Evolutionary conservation across 2,113 vertebrate genomes (phyloP).

Genomic region (Hemichromis elongatus): DNA sequence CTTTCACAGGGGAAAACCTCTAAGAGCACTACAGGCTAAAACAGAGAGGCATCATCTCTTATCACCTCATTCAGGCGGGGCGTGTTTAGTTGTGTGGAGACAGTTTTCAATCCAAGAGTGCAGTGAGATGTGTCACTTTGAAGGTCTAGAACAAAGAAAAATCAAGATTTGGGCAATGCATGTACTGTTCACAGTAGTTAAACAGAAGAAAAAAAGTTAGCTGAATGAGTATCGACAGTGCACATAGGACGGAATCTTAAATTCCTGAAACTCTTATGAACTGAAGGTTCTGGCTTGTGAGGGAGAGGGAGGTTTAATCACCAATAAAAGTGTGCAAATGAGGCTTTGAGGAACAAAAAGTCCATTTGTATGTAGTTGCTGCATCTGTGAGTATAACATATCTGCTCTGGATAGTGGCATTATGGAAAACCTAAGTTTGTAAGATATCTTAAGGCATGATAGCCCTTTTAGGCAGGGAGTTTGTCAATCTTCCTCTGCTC

Average conservation of each 20-base stretch:
- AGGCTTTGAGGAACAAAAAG: slow-evolving; percentile 25
- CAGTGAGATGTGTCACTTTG: slow-evolving; percentile 1
- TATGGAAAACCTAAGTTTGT: slow-evolving; percentile 34
- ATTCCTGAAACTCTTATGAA: slow-evolving; percentile 19
- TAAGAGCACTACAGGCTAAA: slow-evolving; percentile 62
- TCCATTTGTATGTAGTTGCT: slow-evolving; percentile 27
- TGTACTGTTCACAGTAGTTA: slow-evolving; percentile 51
- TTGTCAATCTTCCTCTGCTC: slow-evolving; percentile 50
- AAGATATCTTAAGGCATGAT: slow-evolving; percentile 51
- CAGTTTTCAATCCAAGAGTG: neutral
- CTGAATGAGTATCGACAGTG: slow-evolving; percentile 37
- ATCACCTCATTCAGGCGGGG: slow-evolving; percentile 6
- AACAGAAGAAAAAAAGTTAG: slow-evolving; percentile 44
- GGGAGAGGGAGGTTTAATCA: neutral
- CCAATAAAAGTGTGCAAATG: slow-evolving; percentile 30
- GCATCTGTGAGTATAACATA: slow-evolving; percentile 24
- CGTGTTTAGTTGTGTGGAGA: neutral
- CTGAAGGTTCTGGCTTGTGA: neutral
- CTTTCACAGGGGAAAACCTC: slow-evolving; percentile 44
- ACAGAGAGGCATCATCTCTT: slow-evolving; percentile 44
- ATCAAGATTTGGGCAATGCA: slow-evolving; percentile 14
- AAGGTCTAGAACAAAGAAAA: neutral
- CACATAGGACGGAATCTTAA: slow-evolving; percentile 22
- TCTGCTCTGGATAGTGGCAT: slow-evolving; percentile 33
- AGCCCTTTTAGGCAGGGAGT: slow-evolving; percentile 58